Conservation (phyloP, 2,888 invertebrate species). For the Leptinotarsa haldemani region DNA sequence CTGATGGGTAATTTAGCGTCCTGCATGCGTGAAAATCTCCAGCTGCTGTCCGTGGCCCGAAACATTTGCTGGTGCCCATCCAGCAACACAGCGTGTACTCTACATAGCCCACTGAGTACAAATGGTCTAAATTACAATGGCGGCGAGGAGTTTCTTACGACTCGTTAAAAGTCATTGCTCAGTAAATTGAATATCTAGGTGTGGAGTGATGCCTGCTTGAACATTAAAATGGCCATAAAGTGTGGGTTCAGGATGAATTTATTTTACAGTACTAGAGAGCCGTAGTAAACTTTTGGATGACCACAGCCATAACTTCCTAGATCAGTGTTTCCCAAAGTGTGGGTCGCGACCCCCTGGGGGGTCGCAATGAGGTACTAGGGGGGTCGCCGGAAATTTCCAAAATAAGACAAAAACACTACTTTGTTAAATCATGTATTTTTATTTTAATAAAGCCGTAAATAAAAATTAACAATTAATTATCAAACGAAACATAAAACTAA, state of each 20-base stretch:
- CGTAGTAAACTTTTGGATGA: no score
- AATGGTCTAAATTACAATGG: constrained; percentile 45
- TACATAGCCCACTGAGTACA: neutral
- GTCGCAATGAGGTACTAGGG: no score
- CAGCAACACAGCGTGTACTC: constrained; percentile 27
- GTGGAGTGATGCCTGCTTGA: constrained; percentile 36
- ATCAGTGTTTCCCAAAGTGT: no score
- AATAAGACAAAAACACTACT: no score
- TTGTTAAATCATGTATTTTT: no score
- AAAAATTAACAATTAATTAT: no score
- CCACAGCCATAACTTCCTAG: no score
- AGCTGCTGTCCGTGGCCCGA: constrained; percentile 42
- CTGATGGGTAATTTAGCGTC: constrained; percentile 47
- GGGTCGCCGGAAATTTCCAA: no score
- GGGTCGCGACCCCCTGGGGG: no score
- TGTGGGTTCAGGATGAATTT: neutral
- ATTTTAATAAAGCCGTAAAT: no score
- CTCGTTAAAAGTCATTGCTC: constrained; percentile 47
- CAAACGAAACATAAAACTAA: no score
- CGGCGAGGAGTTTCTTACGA: constrained; percentile 41
- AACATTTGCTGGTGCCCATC: constrained; percentile 41
- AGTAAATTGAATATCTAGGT: constrained; percentile 48
- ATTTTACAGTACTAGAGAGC: no score
- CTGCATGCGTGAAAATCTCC: constrained; percentile 40
- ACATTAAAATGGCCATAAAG: constrained; percentile 23